Evolutionary conservation across 1,140 invertebrate genomes (phyloP).

Genomic region (Calliphora vicina): DNA sequence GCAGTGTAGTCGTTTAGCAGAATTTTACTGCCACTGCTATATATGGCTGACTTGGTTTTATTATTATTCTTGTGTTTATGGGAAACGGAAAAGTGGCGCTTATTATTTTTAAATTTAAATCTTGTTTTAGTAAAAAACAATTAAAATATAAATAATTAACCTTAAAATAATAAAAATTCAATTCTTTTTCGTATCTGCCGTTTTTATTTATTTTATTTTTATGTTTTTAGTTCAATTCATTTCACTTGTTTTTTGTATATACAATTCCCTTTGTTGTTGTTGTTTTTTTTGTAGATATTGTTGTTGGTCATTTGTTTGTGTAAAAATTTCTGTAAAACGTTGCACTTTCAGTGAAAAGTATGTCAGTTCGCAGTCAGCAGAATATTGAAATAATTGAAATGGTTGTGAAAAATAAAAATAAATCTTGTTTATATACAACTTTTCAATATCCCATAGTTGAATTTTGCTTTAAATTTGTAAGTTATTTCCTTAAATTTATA

Average conservation of each 20-base stretch:
- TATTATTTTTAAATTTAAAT: conserved; percentile 1
- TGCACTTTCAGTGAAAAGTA: neutral
- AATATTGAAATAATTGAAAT: neutral
- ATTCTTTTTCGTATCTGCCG: neutral
- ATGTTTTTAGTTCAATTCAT: neutral
- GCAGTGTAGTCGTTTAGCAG: neutral
- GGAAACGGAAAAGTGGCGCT: conserved; percentile 9
- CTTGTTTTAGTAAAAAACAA: conserved; percentile 4
- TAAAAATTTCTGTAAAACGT: neutral
- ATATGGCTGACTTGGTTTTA: conserved; percentile 5
- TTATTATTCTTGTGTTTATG: neutral
- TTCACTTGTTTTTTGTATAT: neutral
- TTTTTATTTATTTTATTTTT: neutral
- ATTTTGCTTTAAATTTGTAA: too few relatives aligned
- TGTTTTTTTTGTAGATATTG: neutral
- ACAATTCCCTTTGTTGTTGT: conserved; percentile 7
- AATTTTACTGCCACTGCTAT: neutral
- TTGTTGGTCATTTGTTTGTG: neutral
- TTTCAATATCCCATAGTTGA: too few relatives aligned
- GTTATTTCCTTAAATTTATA: too few relatives aligned
- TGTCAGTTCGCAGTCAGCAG: neutral
- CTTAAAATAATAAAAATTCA: neutral
- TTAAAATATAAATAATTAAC: neutral
- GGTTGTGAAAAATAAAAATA: too few relatives aligned
- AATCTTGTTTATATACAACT: too few relatives aligned